Conservation (phyloP, 2,888 invertebrate genomes). For the Lacanobia wlatinum region DNA sequence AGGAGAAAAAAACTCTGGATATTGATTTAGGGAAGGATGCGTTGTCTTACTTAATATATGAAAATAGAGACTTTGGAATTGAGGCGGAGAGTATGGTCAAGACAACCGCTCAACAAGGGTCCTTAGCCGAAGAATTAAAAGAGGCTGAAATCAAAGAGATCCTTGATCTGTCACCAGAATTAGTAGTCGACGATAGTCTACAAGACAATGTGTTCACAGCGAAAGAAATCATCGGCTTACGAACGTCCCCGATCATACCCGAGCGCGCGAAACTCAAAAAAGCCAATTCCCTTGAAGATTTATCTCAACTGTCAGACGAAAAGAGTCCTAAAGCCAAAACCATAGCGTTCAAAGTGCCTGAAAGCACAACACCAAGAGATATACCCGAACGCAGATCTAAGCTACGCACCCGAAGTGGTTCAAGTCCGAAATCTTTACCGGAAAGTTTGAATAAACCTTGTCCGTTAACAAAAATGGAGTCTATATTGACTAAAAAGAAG, state of each 20-base stretch:
- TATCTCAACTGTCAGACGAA: constrained; percentile 76
- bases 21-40: constrained; percentile 87
- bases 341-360: constrained; percentile 85
- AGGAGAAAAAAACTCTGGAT: constrained; percentile 69
- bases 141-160: constrained; percentile 84
- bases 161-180: constrained; percentile 84
- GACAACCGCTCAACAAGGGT: constrained; percentile 69
- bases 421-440: constrained; percentile 88
- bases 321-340: constrained; percentile 80
- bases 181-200: constrained; percentile 82
- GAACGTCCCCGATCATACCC: constrained; percentile 81
- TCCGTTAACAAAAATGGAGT: constrained; percentile 81
- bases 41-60: constrained; percentile 82
- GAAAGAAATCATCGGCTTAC: constrained; percentile 76
- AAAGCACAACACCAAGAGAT: constrained; percentile 83
- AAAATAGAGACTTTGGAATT: constrained; percentile 77
- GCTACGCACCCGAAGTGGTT: constrained; percentile 81
- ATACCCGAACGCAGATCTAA: constrained; percentile 83
- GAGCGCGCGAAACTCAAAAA: constrained; percentile 85
- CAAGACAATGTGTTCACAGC: constrained; percentile 78
- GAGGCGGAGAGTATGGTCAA: constrained; percentile 60
- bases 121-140: constrained; percentile 82
- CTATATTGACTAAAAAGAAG: constrained; percentile 80
- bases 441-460: constrained; percentile 85
- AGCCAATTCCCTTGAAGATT: constrained; percentile 83